These are phyloP conservation scores for Rosalia funebris DNA, from an alignment of 2,888 invertebrate genomes.

Conservation along the genomic window DNA sequence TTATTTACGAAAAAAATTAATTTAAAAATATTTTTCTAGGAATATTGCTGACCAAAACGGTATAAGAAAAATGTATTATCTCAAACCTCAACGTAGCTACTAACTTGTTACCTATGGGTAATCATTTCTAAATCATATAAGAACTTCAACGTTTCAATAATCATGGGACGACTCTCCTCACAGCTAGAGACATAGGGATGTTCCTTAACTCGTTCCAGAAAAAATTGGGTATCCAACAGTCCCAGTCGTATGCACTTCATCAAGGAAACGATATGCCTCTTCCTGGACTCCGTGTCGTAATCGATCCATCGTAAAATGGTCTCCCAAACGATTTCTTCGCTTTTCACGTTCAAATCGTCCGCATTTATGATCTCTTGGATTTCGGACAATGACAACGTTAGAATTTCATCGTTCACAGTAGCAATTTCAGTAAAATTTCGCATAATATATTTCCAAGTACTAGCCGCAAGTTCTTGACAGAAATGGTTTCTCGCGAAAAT, in stretches of 20 bases:
- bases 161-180: conserved; percentile 85
- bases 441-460: conserved; percentile 69
- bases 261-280: conserved; percentile 78
- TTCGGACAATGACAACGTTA: conserved; percentile 77
- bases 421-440: conserved; percentile 81
- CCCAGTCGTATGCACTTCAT: conserved; percentile 85
- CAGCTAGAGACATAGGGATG: conserved; percentile 86
- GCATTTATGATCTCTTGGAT: conserved; percentile 80
- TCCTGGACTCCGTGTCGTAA: conserved; percentile 76
- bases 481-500: conserved; percentile 84
- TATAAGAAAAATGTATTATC: too few species aligned
- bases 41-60: too few species aligned
- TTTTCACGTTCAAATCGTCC: conserved; percentile 87
- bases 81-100: too few species aligned
- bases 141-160: conserved; percentile 91
- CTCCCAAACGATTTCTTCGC: conserved; percentile 89
- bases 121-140: conserved; percentile 93
- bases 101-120: conserved; percentile 68
- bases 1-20: too few species aligned
- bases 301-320: conserved; percentile 89
- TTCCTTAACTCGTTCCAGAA: conserved; percentile 89
- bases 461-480: conserved; percentile 75
- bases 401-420: conserved; percentile 77
- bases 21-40: too few species aligned
- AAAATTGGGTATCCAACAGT: conserved; percentile 87